Base-by-base conservation (phyloP, 2,797 vertebrate genomes). In the Lerista edwardsae region DNA sequence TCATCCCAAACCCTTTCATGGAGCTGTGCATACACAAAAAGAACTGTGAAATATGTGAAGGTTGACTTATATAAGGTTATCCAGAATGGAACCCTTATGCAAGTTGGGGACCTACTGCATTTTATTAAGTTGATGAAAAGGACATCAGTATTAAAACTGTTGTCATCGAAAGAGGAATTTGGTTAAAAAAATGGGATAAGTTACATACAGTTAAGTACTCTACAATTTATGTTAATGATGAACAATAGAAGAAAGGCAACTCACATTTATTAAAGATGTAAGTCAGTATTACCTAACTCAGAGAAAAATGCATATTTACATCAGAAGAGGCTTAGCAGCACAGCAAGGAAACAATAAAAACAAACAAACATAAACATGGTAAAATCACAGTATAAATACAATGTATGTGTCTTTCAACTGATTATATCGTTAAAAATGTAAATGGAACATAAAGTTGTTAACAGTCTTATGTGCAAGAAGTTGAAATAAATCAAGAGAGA, bases 371-470 rank as follows among this genome's bases (percentile, higher is more conserved):
- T 86, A 55, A 89, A 1, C 68, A 62, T 39, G 89, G 51, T 87
- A 84, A 68, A 79, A 59, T 88, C 88, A 84, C 84, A 92, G 34
- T 76, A 59, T 83, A 90, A 12, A 39, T 72, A 82, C 61, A 69
- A 87, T 79, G 86, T 55, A 90, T 87, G 85, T 88, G 86, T 84
- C 92, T 94, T 85, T 86, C 65, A 83, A 92, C 92, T 95, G 94
- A 92, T 92, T 92, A 93, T 91, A 95, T 87, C 81, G 84, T 79
- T 88, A 39, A 93, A 88, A 94, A 87, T 71, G 87, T 91, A 89
- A 84, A 79, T 29, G 86, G 85, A 77, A 82, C 69, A 91, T 90
- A 90, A 82, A 88, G 90, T 90, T n/a, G 91, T 91, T 93, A 95
- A 94, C 86, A 95, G 94, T 83, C 83, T 91, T 90, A 94, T 79